Percentiles rank a stretch among this genome's conserved stretches.
Conservation (phyloP, 2,888 invertebrate genomes). For the Noctua fimbriata region DNA sequence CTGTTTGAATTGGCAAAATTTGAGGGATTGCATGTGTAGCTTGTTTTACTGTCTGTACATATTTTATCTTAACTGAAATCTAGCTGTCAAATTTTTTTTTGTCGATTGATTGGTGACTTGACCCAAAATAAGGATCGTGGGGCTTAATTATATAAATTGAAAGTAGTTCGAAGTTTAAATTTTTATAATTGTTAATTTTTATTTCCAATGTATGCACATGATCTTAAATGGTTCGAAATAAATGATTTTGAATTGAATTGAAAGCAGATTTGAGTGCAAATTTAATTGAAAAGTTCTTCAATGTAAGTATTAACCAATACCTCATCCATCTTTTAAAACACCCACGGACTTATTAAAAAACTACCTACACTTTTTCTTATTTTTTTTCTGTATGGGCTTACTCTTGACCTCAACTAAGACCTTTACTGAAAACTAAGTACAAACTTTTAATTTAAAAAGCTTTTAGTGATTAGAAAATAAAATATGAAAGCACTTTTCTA, state of each 20-base stretch:
- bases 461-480: not conserved
- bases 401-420: too few relatives aligned
- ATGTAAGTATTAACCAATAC: not conserved
- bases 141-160: not conserved
- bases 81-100: not conserved
- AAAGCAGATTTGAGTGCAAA: not conserved
- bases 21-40: too few relatives aligned
- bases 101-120: not conserved
- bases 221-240: too few relatives aligned
- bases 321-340: not conserved
- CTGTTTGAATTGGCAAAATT: too few relatives aligned
- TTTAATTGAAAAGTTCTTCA: not conserved
- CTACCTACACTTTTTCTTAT: not conserved
- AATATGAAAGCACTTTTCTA: not conserved
- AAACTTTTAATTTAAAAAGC: constrained; percentile 6
- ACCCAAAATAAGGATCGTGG: too few relatives aligned
- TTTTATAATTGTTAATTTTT: too few relatives aligned
- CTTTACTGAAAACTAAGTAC: too few relatives aligned
- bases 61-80: not conserved
- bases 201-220: too few relatives aligned
- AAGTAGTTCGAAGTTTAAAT: too few relatives aligned
- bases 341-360: not conserved
- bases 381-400: too few relatives aligned
- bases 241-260: not conserved
- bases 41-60: too few relatives aligned